These are phyloP conservation scores for Neopelma chrysocephalum DNA, from an alignment of 2,797 vertebrate species.

Conservation along the genomic window DNA sequence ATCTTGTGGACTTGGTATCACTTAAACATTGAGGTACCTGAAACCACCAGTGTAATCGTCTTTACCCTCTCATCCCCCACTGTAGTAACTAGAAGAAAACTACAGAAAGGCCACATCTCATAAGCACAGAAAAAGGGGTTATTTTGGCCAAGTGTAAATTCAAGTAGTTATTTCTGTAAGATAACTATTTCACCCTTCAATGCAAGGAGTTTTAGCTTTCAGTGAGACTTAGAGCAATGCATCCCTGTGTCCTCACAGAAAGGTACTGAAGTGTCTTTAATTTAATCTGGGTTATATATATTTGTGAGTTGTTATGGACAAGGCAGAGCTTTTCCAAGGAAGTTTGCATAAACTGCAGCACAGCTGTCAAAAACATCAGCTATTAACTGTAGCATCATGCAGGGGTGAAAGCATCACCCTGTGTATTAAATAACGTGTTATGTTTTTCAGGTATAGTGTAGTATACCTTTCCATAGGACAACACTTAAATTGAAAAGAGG, in stretches of 20 bases:
- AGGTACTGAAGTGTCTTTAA: not conserved
- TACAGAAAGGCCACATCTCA: not conserved
- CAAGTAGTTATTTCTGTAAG: not conserved
- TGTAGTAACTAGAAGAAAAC: not conserved
- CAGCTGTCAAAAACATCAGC: not conserved
- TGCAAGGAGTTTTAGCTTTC: not conserved
- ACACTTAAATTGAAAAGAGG: not conserved
- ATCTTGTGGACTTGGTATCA: not conserved
- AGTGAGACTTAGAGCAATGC: not conserved
- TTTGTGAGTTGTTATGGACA: not conserved
- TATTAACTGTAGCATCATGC: not conserved
- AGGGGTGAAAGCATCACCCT: not conserved
- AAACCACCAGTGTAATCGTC: not conserved
- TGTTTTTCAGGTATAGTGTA: fast-evolving
- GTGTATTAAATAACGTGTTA: fast-evolving
- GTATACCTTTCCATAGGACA: not conserved
- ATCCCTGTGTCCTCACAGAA: not conserved
- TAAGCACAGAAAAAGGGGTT: not conserved
- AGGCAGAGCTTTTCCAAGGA: not conserved
- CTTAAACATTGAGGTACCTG: not conserved
- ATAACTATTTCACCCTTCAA: not conserved
- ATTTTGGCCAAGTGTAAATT: not conserved
- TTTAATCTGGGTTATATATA: not conserved
- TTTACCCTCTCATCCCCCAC: not conserved
- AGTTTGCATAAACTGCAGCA: not conserved